Conservation (phyloP, 1,140 invertebrate species). For the Drosophila parabipectinata region DNA sequence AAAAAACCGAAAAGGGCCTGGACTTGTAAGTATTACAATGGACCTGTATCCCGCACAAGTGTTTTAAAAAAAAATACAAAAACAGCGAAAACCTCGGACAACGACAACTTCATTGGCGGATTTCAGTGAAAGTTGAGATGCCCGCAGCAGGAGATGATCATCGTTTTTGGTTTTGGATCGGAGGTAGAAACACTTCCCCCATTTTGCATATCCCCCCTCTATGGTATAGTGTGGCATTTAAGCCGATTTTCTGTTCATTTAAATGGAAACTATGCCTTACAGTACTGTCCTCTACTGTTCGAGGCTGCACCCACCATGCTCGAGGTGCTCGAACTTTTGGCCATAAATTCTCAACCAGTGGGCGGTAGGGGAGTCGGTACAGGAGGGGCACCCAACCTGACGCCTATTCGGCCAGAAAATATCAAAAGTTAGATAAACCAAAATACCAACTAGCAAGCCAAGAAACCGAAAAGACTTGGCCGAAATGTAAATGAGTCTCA, state of each 20-base stretch:
- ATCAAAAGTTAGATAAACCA: conserved; percentile 38
- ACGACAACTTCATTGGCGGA: conserved; percentile 44
- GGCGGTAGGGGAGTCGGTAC: background rate
- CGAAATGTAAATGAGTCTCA: conserved; percentile 42
- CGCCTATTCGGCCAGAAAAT: conserved; percentile 36
- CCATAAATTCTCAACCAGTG: conserved; percentile 48
- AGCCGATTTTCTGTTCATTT: conserved; percentile 40
- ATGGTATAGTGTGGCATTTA: conserved; percentile 26
- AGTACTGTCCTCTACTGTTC: background rate
- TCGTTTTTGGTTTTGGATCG: background rate
- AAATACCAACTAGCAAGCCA: conserved; percentile 29
- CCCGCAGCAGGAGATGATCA: conserved; percentile 57
- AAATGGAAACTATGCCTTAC: conserved; percentile 36
- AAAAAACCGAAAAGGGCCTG: conserved; percentile 25
- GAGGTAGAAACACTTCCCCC: conserved; percentile 37
- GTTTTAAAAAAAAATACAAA: background rate
- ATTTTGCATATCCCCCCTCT: background rate
- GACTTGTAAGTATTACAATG: conserved; percentile 19
- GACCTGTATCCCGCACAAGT: conserved; percentile 4
- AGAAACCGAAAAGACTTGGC: conserved; percentile 6
- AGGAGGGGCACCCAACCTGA: background rate
- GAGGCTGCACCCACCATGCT: conserved; percentile 47
- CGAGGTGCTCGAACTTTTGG: conserved; percentile 30
- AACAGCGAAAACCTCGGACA: conserved; percentile 12
- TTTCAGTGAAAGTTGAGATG: conserved; percentile 55